Percentiles rank a stretch among this genome's conserved stretches.
phyloP scores from a whole-genome alignment of 2,113 vertebrate species.

The Plotosus lineatus region DNA sequence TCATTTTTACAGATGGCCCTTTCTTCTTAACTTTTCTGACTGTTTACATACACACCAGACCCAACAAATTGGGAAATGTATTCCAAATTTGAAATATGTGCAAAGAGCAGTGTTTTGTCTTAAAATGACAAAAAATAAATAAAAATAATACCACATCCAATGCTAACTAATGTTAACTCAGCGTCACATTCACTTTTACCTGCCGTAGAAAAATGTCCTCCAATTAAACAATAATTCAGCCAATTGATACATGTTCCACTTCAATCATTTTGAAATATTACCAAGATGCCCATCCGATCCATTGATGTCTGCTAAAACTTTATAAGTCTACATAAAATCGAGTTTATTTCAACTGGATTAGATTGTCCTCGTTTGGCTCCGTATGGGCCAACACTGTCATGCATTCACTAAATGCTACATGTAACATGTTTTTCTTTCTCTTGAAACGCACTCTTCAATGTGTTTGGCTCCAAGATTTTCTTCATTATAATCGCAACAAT shows the following conservation, averaged over 20 bases:
- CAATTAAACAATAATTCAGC: background rate
- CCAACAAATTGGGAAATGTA: background rate
- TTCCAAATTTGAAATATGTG: background rate
- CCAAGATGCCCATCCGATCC: background rate
- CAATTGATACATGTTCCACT: background rate
- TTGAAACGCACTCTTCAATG: background rate
- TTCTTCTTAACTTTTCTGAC: background rate
- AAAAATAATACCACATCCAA: too few relatives aligned
- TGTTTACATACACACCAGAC: background rate
- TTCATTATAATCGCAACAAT: background rate
- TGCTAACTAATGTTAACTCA: background rate
- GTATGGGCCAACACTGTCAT: too few relatives aligned
- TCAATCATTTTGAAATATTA: background rate
- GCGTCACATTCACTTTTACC: background rate
- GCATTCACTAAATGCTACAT: too few relatives aligned
- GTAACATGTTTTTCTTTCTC: too few relatives aligned
- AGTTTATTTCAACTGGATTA: too few relatives aligned
- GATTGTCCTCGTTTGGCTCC: too few relatives aligned
- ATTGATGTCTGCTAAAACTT: background rate
- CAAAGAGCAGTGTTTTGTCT: background rate
- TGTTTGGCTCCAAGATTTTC: background rate
- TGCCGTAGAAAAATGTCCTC: background rate
- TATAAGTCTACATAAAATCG: too few relatives aligned
- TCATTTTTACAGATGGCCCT: background rate
- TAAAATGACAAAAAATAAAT: background rate